phyloP scores from a whole-genome alignment of 2,113 vertebrate genomes.

The Cyphomyrus discorhynchus region DNA sequence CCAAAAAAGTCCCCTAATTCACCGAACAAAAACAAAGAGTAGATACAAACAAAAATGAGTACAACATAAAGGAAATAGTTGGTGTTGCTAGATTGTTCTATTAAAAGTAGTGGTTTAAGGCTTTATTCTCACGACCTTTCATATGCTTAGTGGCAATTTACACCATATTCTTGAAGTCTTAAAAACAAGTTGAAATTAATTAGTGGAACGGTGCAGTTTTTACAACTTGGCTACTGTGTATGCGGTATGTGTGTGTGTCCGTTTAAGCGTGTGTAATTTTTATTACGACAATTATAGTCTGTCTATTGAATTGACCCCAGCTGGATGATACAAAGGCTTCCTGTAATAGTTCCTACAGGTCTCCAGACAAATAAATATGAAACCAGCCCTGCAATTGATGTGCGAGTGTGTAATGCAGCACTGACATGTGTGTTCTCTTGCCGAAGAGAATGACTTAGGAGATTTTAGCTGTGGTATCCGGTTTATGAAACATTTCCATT shows the following conservation, averaged over 20 bases:
- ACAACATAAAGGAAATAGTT: background rate
- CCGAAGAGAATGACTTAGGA: conserved; percentile 25
- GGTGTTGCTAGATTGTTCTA: background rate
- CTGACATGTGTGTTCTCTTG: background rate
- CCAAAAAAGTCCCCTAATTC: conserved; percentile 12
- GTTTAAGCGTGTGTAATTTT: background rate
- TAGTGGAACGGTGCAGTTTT: background rate
- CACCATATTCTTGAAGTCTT: background rate
- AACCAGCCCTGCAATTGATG: background rate
- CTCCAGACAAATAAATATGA: background rate
- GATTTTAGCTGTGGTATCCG: conserved; percentile 26
- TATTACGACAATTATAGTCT: background rate
- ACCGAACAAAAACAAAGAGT: background rate
- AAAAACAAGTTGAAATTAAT: background rate
- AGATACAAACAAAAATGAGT: conserved; percentile 13
- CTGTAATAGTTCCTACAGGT: background rate
- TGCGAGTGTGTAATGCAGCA: background rate
- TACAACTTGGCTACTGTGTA: background rate
- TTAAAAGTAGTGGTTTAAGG: background rate
- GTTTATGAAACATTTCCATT: conserved; percentile 32
- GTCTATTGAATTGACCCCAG: background rate
- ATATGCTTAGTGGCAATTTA: background rate
- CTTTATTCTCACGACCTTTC: background rate
- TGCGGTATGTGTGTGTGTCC: background rate
- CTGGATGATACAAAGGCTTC: background rate